These are phyloP conservation scores for Drosophila insularis DNA, from an alignment of 1,140 invertebrate species.

Conservation along the genomic window DNA sequence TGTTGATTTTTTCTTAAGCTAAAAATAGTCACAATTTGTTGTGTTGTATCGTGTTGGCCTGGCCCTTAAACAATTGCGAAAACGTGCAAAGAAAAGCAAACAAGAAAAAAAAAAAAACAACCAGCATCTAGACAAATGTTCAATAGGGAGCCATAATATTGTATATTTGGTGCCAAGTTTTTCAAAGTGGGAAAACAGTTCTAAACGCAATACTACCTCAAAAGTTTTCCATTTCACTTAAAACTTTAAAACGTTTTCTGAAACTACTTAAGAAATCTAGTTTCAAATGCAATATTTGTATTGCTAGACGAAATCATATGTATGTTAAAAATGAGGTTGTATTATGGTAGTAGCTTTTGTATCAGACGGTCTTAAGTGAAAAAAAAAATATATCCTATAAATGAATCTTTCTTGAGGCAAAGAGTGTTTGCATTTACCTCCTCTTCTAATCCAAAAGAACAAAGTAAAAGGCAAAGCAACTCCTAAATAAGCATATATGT, in stretches of 20 bases:
- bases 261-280: too few relatives aligned
- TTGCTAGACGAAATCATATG: too few relatives aligned
- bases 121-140: conserved; percentile 47
- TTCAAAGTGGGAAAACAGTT: background rate
- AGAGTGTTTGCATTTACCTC: background rate
- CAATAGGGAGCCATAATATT: conserved; percentile 62
- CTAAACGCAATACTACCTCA: too few relatives aligned
- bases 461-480: background rate
- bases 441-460: background rate
- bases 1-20: conserved; percentile 9
- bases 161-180: conserved; percentile 41
- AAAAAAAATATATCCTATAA: conserved; percentile 12
- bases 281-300: too few relatives aligned
- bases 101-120: background rate
- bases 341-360: too few relatives aligned
- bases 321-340: too few relatives aligned
- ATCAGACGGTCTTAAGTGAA: too few relatives aligned
- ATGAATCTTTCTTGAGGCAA: background rate
- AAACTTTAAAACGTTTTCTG: too few relatives aligned
- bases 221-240: too few relatives aligned
- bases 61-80: conserved; percentile 48
- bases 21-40: conserved; percentile 40
- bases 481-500: conserved; percentile 2
- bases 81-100: conserved; percentile 34
- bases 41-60: conserved; percentile 35